These are phyloP conservation scores for Cygnus buccinator DNA, from an alignment of 2,113 vertebrate species.

Conservation along the genomic window DNA sequence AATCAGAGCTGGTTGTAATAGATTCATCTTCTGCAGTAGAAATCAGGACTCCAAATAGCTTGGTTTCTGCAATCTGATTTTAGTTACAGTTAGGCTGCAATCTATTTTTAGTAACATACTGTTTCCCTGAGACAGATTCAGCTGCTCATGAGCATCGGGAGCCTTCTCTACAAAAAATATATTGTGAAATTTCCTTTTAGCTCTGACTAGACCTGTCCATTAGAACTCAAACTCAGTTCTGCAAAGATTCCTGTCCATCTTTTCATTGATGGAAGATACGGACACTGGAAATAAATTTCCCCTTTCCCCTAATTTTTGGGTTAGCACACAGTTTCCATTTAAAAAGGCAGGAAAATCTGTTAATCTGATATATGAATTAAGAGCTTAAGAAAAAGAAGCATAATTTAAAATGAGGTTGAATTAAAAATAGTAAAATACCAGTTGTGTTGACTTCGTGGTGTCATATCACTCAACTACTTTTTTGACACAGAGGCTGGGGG, in stretches of 20 bases:
- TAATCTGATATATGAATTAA: not conserved
- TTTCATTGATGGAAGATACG: conserved; percentile 15
- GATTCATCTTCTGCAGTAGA: conserved; percentile 53
- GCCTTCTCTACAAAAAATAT: conserved; percentile 60
- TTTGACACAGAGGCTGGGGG: not conserved
- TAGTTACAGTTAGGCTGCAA: conserved; percentile 73
- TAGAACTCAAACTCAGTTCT: conserved; percentile 66
- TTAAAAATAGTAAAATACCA: not conserved
- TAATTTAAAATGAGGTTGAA: not conserved
- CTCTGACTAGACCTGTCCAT: conserved; percentile 36
- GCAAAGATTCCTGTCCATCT: conserved; percentile 31
- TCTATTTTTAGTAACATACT: conserved; percentile 83
- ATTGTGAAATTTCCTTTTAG: conserved; percentile 49
- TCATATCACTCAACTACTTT: not conserved
- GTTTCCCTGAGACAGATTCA: conserved; percentile 70
- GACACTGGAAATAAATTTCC: conserved; percentile 11
- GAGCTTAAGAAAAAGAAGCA: not conserved
- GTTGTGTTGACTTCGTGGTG: not conserved
- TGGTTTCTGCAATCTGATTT: conserved; percentile 65
- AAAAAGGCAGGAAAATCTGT: not conserved
- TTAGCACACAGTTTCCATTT: not conserved
- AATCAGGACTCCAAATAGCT: conserved; percentile 41
- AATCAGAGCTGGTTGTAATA: conserved; percentile 40
- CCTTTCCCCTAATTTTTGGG: not conserved
- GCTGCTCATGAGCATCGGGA: conserved; percentile 76